A percentile compares a stretch with the other conserved stretches of the same genome.
phyloP scores from a whole-genome alignment of 2,888 invertebrate species.

The Drosophila bunnanda region DNA sequence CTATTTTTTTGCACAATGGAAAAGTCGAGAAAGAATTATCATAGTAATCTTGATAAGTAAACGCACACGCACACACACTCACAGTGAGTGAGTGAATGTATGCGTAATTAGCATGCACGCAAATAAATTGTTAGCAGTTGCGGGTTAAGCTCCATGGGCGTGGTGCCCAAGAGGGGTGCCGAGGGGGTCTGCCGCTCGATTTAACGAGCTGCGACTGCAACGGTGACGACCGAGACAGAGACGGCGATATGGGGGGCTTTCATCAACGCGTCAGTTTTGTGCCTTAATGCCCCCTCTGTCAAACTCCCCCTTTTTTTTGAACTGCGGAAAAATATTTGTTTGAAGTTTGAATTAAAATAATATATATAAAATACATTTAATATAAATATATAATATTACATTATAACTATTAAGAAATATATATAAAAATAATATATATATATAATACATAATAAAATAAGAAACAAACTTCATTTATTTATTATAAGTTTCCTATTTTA shows the following conservation, averaged over 20 bases:
- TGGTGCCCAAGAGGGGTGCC: conserved; percentile 1
- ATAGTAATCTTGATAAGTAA: conserved; percentile 50
- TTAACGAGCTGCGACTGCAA: conserved; percentile 69
- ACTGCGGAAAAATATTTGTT: not conserved
- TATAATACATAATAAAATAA: no score
- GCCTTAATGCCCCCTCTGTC: not conserved
- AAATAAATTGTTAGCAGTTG: conserved; percentile 60
- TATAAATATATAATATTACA: no score
- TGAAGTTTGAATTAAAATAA: not conserved
- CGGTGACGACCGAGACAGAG: conserved; percentile 37
- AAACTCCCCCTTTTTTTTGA: not conserved
- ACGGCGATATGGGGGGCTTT: conserved; percentile 58
- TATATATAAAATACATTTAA: no score
- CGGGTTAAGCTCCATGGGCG: conserved; percentile 27
- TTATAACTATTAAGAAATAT: no score
- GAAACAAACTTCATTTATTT: no score
- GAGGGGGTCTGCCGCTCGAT: conserved; percentile 57
- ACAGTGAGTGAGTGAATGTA: conserved; percentile 54
- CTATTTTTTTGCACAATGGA: conserved; percentile 11
- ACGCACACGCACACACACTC: conserved; percentile 19
- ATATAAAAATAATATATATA: no score
- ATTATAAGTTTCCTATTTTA: no score
- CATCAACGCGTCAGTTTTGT: conserved; percentile 50
- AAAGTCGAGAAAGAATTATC: conserved; percentile 32
- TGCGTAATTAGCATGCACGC: conserved; percentile 77